phyloP scores from a whole-genome alignment of 2,888 invertebrate species.

The Halocaridina rubra region DNA sequence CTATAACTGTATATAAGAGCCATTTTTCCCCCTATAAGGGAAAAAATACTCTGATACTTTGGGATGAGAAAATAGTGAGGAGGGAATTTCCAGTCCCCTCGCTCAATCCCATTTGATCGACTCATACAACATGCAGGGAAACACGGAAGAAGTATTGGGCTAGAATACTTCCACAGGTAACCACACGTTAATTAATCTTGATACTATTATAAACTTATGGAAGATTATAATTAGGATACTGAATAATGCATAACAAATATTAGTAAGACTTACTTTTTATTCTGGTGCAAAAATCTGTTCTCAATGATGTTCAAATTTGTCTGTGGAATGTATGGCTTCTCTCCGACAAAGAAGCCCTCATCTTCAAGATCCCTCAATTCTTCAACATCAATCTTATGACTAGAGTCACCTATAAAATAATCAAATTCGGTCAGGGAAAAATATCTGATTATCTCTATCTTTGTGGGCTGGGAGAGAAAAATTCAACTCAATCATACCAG shows the following conservation, averaged over 20 bases:
- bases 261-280: constrained; percentile 13
- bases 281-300: constrained; percentile 27
- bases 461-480: no score
- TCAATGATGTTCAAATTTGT: constrained; percentile 42
- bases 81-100: no score
- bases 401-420: no score
- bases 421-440: no score
- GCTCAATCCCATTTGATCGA: no score
- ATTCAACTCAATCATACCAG: no score
- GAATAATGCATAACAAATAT: background rate
- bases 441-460: no score
- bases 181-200: background rate
- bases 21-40: no score
- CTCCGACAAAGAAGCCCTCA: constrained; percentile 38
- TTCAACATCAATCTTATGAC: constrained; percentile 8
- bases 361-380: constrained; percentile 27
- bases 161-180: background rate
- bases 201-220: background rate
- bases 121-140: no score
- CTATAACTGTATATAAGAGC: no score
- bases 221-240: background rate
- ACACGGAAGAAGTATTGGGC: background rate
- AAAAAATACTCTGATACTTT: no score
- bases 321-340: constrained; percentile 33
- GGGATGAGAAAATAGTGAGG: no score